Evolutionary conservation across 2,113 vertebrate genomes (phyloP).

Genomic region (Pseudolaguvia tuberculata): DNA sequence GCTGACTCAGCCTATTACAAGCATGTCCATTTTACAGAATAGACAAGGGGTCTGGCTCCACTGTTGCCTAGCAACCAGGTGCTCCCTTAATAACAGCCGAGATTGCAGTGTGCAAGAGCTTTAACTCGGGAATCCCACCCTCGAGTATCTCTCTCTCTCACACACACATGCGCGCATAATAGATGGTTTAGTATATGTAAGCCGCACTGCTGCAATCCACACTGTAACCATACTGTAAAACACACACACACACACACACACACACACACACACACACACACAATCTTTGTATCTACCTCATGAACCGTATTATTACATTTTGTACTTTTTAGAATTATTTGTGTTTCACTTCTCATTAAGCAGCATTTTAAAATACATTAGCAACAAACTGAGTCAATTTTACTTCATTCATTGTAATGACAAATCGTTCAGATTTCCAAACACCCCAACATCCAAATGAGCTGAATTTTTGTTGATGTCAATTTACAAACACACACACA

Average conservation of each 20-base stretch:
- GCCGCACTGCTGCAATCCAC: too few relatives aligned
- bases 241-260: too few relatives aligned
- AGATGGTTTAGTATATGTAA: too few relatives aligned
- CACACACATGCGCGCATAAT: neutral
- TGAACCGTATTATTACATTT: neutral
- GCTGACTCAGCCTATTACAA: conserved; percentile 46
- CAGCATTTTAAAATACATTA: too few relatives aligned
- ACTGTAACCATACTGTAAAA: too few relatives aligned
- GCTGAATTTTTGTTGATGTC: too few relatives aligned
- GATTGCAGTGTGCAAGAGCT: conserved; percentile 55
- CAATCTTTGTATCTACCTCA: neutral
- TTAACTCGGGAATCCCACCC: conserved; percentile 46
- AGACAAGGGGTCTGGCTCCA: conserved; percentile 43
- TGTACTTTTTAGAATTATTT: neutral
- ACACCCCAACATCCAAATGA: too few relatives aligned
- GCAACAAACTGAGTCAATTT: too few relatives aligned
- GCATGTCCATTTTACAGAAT: conserved; percentile 15
- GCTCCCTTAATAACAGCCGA: conserved; percentile 66
- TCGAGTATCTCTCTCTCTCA: conserved; percentile 1
- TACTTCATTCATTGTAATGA: too few relatives aligned
- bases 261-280: conserved; percentile 2
- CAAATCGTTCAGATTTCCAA: too few relatives aligned
- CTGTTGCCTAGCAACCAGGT: conserved; percentile 74
- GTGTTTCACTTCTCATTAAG: neutral
- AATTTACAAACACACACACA: too few relatives aligned